Conservation (phyloP, 2,797 vertebrate species). For the Gymnopithys bicolor region DNA sequence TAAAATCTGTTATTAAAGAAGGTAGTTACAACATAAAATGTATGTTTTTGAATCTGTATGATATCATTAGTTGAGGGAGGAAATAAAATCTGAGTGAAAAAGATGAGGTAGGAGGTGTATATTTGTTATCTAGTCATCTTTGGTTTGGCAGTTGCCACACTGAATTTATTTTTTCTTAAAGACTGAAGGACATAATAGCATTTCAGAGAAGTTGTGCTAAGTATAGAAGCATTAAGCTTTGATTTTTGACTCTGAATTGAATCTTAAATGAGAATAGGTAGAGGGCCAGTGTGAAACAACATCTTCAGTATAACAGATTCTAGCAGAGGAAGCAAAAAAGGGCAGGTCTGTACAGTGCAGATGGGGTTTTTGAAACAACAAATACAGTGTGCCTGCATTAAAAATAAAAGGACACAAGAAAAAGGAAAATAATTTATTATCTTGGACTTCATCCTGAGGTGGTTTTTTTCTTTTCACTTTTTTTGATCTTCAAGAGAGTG, state of each 20-base stretch:
- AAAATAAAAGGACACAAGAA: constrained; percentile 3
- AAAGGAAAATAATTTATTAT: constrained; percentile 26
- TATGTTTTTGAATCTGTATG: background rate
- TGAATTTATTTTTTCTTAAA: background rate
- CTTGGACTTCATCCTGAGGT: constrained; percentile 71
- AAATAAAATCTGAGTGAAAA: background rate
- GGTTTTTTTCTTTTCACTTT: constrained; percentile 70
- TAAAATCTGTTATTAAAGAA: background rate
- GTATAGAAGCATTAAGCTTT: background rate
- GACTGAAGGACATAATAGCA: background rate
- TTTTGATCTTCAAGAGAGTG: constrained; percentile 66
- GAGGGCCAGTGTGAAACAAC: background rate
- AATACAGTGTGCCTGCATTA: constrained; percentile 30
- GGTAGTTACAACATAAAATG: background rate
- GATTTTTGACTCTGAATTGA: background rate
- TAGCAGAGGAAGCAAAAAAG: background rate
- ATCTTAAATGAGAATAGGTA: background rate
- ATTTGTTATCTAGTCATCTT: background rate
- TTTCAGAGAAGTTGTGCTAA: background rate
- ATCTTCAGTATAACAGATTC: background rate
- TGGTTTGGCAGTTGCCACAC: background rate
- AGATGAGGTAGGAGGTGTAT: background rate
- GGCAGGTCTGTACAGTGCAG: background rate
- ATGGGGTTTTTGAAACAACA: constrained; percentile 22
- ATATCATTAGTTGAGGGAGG: background rate